Conservation (phyloP, 2,113 vertebrate species). For the Noctilio leporinus region DNA sequence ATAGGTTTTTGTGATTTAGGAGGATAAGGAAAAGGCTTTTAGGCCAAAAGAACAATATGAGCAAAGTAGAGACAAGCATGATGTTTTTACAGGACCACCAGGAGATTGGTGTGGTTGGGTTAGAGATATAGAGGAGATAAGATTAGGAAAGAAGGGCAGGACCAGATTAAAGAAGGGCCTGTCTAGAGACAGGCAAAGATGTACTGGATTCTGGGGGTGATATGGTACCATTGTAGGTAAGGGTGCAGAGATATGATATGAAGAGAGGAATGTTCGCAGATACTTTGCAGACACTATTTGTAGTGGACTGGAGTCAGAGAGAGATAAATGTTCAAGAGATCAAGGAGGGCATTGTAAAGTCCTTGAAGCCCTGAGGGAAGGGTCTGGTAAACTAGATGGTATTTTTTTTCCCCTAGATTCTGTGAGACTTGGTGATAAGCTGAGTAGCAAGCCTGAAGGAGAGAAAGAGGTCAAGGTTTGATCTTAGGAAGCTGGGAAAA, state of each 20-base stretch:
- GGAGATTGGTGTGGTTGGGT: neutral
- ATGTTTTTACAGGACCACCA: neutral
- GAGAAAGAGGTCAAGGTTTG: neutral
- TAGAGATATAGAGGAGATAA: slow-evolving; percentile 19
- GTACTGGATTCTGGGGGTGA: slow-evolving; percentile 35
- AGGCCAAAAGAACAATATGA: neutral
- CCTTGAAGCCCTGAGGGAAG: neutral
- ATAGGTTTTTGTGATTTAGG: neutral
- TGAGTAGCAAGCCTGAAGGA: neutral
- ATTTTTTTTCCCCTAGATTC: neutral
- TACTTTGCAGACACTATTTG: slow-evolving; percentile 16
- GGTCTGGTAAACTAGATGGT: neutral
- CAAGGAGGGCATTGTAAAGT: neutral
- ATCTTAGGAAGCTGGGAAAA: slow-evolving; percentile 7
- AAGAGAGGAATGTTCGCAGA: slow-evolving; percentile 22
- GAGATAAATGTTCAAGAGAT: neutral
- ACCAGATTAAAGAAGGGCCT: slow-evolving; percentile 31
- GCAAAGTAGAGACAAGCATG: slow-evolving; percentile 11
- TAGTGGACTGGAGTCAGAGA: neutral
- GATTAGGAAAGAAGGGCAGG: neutral
- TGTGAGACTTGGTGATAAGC: neutral
- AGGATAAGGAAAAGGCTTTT: neutral
- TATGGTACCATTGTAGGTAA: neutral
- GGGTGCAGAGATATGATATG: slow-evolving; percentile 11
- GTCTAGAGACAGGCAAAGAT: neutral